These are phyloP conservation scores for Ryuthela nishihirai DNA, from an alignment of 2,888 invertebrate genomes.

Conservation along the genomic window DNA sequence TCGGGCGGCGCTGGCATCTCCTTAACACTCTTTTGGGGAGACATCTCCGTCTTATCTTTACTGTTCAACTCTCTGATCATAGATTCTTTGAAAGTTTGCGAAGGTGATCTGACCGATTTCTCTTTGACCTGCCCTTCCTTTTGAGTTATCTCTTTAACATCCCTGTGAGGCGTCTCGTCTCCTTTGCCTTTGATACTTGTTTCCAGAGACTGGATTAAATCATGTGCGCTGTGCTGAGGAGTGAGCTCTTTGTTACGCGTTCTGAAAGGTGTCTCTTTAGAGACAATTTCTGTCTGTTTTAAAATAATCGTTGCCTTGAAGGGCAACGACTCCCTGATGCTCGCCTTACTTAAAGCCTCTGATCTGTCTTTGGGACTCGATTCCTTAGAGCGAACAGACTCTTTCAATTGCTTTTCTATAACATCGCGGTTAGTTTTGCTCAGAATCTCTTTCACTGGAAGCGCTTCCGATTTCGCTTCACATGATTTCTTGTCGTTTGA, in stretches of 20 bases:
- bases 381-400: constrained; percentile 9
- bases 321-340: constrained; percentile 20
- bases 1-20: too few relatives aligned
- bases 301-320: constrained; percentile 33
- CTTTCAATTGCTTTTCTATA: constrained; percentile 22
- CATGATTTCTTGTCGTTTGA: constrained; percentile 1
- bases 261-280: constrained; percentile 21
- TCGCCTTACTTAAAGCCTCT: constrained; percentile 13
- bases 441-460: constrained; percentile 6
- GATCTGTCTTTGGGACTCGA: constrained; percentile 12
- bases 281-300: constrained; percentile 32
- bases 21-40: constrained; percentile 10
- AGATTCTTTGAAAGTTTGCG: constrained; percentile 27
- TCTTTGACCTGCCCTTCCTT: too few relatives aligned
- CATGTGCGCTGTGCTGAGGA: constrained; percentile 34
- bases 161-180: constrained; percentile 8
- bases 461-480: background rate
- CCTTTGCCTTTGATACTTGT: constrained; percentile 13
- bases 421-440: constrained; percentile 12
- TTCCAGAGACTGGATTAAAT: constrained; percentile 1
- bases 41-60: background rate
- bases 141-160: constrained; percentile 1
- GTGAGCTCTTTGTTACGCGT: constrained; percentile 30
- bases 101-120: constrained; percentile 25
- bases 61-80: background rate